A percentile compares a stretch with the other conserved stretches of the same genome.
These are phyloP conservation scores for Teleopsis dalmanni DNA, from an alignment of 1,140 invertebrate genomes.

Conservation along the genomic window DNA sequence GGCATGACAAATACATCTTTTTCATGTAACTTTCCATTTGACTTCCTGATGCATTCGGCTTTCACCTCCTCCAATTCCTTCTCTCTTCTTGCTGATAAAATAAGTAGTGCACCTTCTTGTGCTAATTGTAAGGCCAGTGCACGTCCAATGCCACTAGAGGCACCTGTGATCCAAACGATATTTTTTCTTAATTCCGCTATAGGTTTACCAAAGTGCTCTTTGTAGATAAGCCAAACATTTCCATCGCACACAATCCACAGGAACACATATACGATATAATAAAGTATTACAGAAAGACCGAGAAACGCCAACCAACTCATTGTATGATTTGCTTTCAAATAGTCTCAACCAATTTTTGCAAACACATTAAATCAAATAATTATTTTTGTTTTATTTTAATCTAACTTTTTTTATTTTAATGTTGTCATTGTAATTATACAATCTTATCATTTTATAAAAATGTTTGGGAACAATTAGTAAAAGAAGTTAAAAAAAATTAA, in stretches of 20 bases:
- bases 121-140: constrained; percentile 65
- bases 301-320: no score
- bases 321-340: no score
- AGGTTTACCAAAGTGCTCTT: constrained; percentile 55
- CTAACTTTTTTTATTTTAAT: no score
- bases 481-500: no score
- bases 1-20: constrained; percentile 62
- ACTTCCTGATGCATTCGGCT: constrained; percentile 45
- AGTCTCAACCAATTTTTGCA: no score
- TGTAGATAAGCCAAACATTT: constrained; percentile 51
- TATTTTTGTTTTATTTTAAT: no score
- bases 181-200: constrained; percentile 56
- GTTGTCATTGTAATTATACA: no score
- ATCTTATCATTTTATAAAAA: no score
- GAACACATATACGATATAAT: constrained; percentile 48
- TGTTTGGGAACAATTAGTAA: no score
- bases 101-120: constrained; percentile 59
- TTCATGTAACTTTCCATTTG: constrained; percentile 47
- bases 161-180: constrained; percentile 84
- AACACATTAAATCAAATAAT: no score
- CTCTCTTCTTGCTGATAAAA: constrained; percentile 66
- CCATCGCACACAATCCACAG: constrained; percentile 50
- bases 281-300: no score
- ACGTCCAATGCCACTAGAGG: constrained; percentile 85
- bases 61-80: constrained; percentile 70